Evolutionary conservation across 2,797 vertebrate species (phyloP), one percentile per base, ranked within the genome.

Genomic region (Galago senegalensis): DNA sequence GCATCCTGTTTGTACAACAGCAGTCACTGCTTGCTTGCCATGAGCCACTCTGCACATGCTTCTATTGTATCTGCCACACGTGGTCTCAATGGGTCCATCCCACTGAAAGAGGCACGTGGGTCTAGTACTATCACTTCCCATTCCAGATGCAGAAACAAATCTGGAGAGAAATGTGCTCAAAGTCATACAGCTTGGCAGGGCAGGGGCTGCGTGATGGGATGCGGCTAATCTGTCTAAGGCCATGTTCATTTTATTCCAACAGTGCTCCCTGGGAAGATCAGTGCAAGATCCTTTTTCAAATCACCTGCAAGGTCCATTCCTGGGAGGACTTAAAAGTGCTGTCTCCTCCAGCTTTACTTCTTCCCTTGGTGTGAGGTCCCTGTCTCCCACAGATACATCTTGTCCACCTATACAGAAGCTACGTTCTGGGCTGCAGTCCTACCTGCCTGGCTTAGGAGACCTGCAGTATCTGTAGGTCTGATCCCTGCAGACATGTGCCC

Each of bases 401-500:
- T 18, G 11, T 31, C 18, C 27, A 49, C 63, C 49, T 2, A 1
- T 2, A 1, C 25, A 58, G 61, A 13, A 29, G 76, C 70, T 8
- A 29, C 0, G 3, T 5, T 63, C 75, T 61, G 31, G 6, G 25
- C 34, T 17, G 65, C 0, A 3, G 16, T 4, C 11, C 61, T 65
- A 2, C 43, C 34, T 6, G 3, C 20, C 56, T 34, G 40, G 79
- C 65, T 43, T 17, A 9, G 1, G 37, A 37, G n/a, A 27, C 20
- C 20, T 5, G 0, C 0, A 0, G 43, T 1, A 1, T 46, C 58
- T 0, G 18, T 14, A 17, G 34, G 14, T 56, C 34, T 21, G 69
- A 16, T 17, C 2, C 10, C 25, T 3, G 53, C 43, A 40, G 14
- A 7, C 7, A 2, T 1, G 11, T 16, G 7, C 25, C 20, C 4